Base-by-base conservation (phyloP, 2,113 vertebrate genomes). In the Paralichthys olivaceus region DNA sequence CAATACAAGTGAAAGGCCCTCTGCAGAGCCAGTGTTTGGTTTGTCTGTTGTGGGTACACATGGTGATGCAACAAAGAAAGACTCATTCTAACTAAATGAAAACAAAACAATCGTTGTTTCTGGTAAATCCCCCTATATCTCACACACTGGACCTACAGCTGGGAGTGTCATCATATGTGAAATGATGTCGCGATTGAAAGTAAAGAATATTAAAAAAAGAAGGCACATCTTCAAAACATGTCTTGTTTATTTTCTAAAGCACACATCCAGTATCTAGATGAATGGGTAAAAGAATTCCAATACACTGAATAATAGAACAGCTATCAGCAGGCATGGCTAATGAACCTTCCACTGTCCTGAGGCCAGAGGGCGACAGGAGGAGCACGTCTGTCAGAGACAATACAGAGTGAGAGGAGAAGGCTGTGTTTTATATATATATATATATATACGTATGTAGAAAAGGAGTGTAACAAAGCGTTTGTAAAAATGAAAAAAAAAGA, bases 171-270 rank as follows among this genome's bases (percentile, higher is more conserved):
- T 13, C 11, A 3, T 13, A 34, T 40, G 3, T 40, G 37, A 40
- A 40, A 40, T 13, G 37, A 12, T 12, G 11, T 12, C 12, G 11
- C 3, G 37, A 40, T 5, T 47, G 43, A 4, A 47, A 7, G 19
- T 22, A 26, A 2, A 58, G 65, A 71, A 60, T 14, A 69, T 71
- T 53, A 2, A 47, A 64, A 75, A 75, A 77, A 80, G 68, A 66
- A 77, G 45, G 40, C 74, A 83, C 77, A 54, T 56, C 75, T 55
- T 91, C 73, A 89, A 90, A 93, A 93, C 86, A 87, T 85, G 84
- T 87, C 72, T 89, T 79, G 77, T 95, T 95, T 94, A 94, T 94
- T 94, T 91, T 90, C 86, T 93, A 89, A 94, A 91, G 90, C 88
- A 90, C 91, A 94, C 92, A 92, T 91, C 90, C 90, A 94, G 81